Percentiles rank a stretch among this genome's conserved stretches.
Evolutionary conservation across 2,113 vertebrate genomes (phyloP).

Genomic region (Terrapene triunguis): DNA sequence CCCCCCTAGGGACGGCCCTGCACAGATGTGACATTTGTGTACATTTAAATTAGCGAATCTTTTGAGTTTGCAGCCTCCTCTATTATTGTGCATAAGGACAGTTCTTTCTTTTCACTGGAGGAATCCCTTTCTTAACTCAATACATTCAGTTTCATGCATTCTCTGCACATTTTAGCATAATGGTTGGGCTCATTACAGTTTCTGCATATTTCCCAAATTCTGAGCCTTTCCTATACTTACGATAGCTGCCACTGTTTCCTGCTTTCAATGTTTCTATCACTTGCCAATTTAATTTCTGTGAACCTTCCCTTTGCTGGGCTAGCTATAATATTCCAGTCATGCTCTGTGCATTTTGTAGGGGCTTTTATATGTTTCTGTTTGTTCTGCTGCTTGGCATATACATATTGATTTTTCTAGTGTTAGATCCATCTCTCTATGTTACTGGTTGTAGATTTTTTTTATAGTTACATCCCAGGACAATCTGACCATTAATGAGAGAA

Average conservation of each 20-base stretch:
- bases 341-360: not conserved
- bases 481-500: no score
- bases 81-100: not conserved
- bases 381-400: not conserved
- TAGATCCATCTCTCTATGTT: not conserved
- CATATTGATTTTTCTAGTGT: not conserved
- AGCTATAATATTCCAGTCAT: not conserved
- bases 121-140: not conserved
- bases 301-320: not conserved
- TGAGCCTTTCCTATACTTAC: not conserved
- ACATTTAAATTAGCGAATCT: not conserved
- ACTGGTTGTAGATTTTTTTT: no score
- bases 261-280: not conserved
- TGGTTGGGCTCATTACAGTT: not conserved
- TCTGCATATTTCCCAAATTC: not conserved
- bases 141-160: not conserved
- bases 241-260: not conserved
- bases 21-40: not conserved
- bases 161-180: not conserved
- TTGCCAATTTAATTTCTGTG: not conserved
- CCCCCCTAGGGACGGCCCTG: no score
- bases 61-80: not conserved
- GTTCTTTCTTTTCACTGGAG: not conserved
- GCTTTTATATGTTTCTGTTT: not conserved
- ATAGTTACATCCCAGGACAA: no score